Percentiles rank a stretch among this genome's conserved stretches.
phyloP scores from a whole-genome alignment of 2,888 invertebrate genomes.

The Gastrophysa polygoni region DNA sequence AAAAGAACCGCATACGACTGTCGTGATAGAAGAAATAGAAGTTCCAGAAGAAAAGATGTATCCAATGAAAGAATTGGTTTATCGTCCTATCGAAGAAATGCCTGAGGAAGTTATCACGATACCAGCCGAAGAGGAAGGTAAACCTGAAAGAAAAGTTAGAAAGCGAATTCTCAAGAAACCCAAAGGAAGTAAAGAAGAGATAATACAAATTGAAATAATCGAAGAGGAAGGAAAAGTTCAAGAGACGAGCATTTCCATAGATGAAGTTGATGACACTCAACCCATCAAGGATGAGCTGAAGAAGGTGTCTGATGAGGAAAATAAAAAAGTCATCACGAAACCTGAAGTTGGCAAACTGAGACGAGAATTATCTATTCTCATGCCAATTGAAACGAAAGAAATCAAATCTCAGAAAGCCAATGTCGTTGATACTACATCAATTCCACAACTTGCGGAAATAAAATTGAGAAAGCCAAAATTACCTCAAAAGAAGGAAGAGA shows the following conservation, averaged over 20 bases:
- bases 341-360: slow-evolving; percentile 46
- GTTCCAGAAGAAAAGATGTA: slow-evolving; percentile 51
- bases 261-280: slow-evolving; percentile 32
- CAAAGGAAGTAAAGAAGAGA: slow-evolving; percentile 49
- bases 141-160: slow-evolving; percentile 44
- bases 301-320: slow-evolving; percentile 32
- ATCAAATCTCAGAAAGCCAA: slow-evolving; percentile 67
- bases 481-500: slow-evolving; percentile 47
- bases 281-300: slow-evolving; percentile 30
- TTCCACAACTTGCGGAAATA: slow-evolving; percentile 63
- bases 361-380: slow-evolving; percentile 47
- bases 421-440: slow-evolving; percentile 62
- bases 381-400: slow-evolving; percentile 61
- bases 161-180: slow-evolving; percentile 48
- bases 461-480: slow-evolving; percentile 64
- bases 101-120: slow-evolving; percentile 48
- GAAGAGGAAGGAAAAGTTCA: slow-evolving; percentile 60
- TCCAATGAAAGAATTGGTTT: slow-evolving; percentile 49
- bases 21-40: slow-evolving; percentile 50
- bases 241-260: slow-evolving; percentile 54
- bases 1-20: slow-evolving; percentile 54
- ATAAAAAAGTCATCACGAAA: slow-evolving; percentile 44
- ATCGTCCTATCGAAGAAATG: slow-evolving; percentile 38
- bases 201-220: slow-evolving; percentile 59
- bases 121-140: slow-evolving; percentile 39